These are phyloP conservation scores for Paramormyrops hopkinsi DNA, from an alignment of 2,797 vertebrate genomes.

Conservation along the genomic window DNA sequence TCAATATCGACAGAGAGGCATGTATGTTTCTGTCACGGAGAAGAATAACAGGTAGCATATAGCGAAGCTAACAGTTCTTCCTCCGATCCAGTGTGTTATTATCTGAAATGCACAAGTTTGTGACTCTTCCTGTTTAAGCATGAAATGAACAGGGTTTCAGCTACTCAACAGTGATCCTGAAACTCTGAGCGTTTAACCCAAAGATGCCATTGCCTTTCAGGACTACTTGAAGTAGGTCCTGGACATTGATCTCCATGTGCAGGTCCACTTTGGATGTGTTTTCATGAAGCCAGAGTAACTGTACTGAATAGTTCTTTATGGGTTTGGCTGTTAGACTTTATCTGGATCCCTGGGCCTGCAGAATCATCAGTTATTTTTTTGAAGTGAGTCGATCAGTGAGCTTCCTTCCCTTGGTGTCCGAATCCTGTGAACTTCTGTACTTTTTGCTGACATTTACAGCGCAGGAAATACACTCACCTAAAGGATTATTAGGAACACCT, in stretches of 20 bases:
- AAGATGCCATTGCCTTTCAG: conserved; percentile 47
- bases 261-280: too few relatives aligned
- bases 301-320: neutral
- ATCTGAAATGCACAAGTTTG: neutral
- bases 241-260: too few relatives aligned
- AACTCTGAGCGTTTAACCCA: neutral
- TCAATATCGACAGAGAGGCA: neutral
- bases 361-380: neutral
- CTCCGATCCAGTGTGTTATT: neutral
- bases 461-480: too few relatives aligned
- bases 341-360: neutral
- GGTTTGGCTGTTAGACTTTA: neutral
- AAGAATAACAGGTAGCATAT: neutral
- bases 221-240: conserved; percentile 92
- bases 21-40: neutral
- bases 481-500: too few relatives aligned
- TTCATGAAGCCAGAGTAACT: too few relatives aligned
- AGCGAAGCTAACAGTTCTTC: neutral
- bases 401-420: neutral
- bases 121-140: neutral
- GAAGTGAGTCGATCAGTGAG: too few relatives aligned
- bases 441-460: too few relatives aligned
- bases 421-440: too few relatives aligned
- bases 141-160: neutral
- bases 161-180: neutral